These are phyloP conservation scores for Tringa solitaria DNA, from an alignment of 2,113 vertebrate genomes.

Conservation along the genomic window DNA sequence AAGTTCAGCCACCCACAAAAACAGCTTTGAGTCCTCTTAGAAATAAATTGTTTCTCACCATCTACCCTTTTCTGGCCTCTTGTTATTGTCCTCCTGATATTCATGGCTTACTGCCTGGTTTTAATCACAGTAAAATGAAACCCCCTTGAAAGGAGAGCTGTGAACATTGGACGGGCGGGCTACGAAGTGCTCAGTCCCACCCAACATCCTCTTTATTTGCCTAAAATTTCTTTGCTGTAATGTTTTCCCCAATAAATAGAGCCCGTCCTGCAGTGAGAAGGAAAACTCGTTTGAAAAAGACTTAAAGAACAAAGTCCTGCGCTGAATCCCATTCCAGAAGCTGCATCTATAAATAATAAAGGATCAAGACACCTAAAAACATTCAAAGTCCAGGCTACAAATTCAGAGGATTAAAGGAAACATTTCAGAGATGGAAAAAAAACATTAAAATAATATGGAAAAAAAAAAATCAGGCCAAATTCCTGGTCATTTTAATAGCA, in stretches of 20 bases:
- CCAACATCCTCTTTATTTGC: background rate
- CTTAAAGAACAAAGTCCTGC: background rate
- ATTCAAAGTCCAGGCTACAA: background rate
- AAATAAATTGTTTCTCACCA: background rate
- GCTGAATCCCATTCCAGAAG: background rate
- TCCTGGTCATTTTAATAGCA: background rate
- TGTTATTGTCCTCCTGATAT: background rate
- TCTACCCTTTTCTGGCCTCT: background rate
- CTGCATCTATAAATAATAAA: background rate
- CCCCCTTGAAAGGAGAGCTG: background rate
- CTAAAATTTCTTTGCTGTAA: background rate
- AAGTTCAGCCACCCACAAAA: background rate
- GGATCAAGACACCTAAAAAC: background rate
- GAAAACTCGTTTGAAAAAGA: background rate
- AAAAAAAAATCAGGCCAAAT: background rate
- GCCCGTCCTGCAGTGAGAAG: background rate
- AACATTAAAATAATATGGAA: no score
- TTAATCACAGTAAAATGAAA: background rate
- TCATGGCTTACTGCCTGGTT: conserved; percentile 18
- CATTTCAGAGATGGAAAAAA: background rate
- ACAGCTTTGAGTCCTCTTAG: background rate
- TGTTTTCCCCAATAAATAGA: background rate
- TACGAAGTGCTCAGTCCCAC: background rate
- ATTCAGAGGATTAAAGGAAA: background rate
- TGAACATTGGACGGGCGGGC: background rate